These are phyloP conservation scores for Synaphobranchus kaupii DNA, from an alignment of 2,797 vertebrate genomes.

Conservation along the genomic window DNA sequence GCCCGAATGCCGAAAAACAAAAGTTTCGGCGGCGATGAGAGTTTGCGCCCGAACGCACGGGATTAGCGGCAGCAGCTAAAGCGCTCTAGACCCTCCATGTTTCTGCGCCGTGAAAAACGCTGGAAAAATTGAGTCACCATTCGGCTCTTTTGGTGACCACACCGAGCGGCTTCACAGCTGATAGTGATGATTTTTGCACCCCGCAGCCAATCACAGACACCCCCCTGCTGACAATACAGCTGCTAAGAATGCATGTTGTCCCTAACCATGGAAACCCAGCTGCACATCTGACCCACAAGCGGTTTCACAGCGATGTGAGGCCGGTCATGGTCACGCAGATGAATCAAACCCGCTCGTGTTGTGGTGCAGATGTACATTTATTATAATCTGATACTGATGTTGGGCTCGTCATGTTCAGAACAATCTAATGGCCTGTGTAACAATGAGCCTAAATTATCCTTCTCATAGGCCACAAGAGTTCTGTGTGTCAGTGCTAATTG, in stretches of 20 bases:
- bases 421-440: not conserved
- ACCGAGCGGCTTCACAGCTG: conserved; percentile 55
- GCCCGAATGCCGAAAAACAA: conserved; percentile 62
- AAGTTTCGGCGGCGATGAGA: conserved; percentile 51
- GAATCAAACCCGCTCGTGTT: not conserved
- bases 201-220: conserved; percentile 29
- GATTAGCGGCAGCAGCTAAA: conserved; percentile 32
- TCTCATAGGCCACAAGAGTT: not conserved
- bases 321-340: not conserved
- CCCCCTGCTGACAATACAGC: conserved; percentile 16
- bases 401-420: not conserved
- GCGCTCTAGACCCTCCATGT: conserved; percentile 42
- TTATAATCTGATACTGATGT: not conserved
- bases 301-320: conserved; percentile 43
- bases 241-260: conserved; percentile 64
- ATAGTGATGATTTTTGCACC: conserved; percentile 50
- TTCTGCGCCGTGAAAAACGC: conserved; percentile 49
- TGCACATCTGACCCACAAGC: conserved; percentile 44
- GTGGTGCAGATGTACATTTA: not conserved
- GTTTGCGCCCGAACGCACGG: conserved; percentile 37
- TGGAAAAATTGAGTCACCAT: conserved; percentile 70
- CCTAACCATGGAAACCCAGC: conserved; percentile 58
- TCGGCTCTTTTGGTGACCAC: conserved; percentile 35
- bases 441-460: not conserved
- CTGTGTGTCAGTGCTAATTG: not conserved